Evolutionary conservation across 2,113 vertebrate genomes (phyloP), one percentile per base, ranked within the genome.

Genomic region (Neolamprologus variostigma): DNA sequence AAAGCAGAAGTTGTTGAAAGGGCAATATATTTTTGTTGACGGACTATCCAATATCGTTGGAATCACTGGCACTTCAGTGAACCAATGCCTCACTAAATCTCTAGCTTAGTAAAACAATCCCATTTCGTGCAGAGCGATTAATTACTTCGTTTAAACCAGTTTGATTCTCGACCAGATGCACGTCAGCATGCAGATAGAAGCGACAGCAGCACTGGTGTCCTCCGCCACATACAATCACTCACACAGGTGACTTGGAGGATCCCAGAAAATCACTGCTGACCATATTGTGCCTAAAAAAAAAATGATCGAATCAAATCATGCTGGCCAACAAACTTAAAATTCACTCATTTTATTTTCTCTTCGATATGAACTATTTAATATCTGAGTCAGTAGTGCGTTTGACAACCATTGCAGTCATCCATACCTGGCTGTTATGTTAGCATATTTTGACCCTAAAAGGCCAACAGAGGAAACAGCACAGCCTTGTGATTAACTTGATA

Each of bases 391-490:
- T 50, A 19, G 26, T 51, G 73, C 5, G 19, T 28, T 42, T 14
- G 10, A 26, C 17, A 55, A 66, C 54, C 14, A 28, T 16, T 35
- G 7, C 50, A 13, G 1, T 57, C 12, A 35, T 35, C 9, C 16
- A 6, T 80, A 86, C 51, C 31, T 78, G 5, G 26, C 17, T 59
- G 40, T 71, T 9, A 5, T 50, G 84, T 90, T 63, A 37, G 10
- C 80, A 89, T 85, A 86, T 68, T 84, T 90, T 86, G 19, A 17
- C 92, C 90, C 42, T 94, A 94, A 66, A 93, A 87, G 91, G 91
- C 71, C 42, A 59, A 50, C 45, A n/a, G 76, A 17, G 16, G 76
- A 86, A 78, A 23, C 80, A 31, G 28, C 13, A 50, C 73, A 80
- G 82, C 57, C 19, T 31, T 28, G 47, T 31, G 35, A 81, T 87